Conservation (phyloP, 2,113 vertebrate species). For the Pterocles orientalis region DNA sequence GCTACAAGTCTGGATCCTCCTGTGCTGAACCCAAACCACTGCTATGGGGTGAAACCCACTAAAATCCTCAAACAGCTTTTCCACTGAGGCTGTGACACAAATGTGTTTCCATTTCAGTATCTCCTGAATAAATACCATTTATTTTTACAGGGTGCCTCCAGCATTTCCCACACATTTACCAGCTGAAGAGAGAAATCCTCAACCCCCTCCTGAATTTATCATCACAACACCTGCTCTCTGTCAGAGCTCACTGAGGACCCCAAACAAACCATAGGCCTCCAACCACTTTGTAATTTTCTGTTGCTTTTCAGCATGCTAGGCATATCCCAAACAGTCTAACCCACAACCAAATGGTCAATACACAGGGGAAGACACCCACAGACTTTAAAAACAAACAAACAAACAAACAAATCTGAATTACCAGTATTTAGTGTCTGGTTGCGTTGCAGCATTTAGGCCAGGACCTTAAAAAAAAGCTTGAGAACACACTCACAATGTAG, state of each 20-base stretch:
- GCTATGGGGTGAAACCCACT: not conserved
- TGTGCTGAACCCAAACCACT: not conserved
- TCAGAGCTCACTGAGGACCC: constrained; percentile 40
- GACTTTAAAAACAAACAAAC: constrained; percentile 34
- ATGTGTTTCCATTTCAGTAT: constrained; percentile 7
- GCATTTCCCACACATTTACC: constrained; percentile 39
- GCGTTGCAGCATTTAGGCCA: not conserved
- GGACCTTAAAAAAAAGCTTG: not conserved
- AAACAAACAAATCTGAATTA: constrained; percentile 2
- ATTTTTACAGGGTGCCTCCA: not conserved
- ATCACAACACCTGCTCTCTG: constrained; percentile 56
- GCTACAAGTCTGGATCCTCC: not conserved
- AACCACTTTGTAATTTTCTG: not conserved
- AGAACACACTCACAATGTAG: not conserved
- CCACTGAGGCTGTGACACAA: not conserved
- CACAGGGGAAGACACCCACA: constrained; percentile 39
- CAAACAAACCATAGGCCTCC: constrained; percentile 43
- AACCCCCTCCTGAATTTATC: constrained; percentile 24
- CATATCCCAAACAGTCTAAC: constrained; percentile 40
- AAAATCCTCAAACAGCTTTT: not conserved
- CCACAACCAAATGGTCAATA: constrained; percentile 54
- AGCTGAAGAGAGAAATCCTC: constrained; percentile 50
- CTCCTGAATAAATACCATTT: constrained; percentile 6
- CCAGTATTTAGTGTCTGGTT: not conserved
- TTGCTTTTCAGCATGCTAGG: constrained; percentile 42